Evolutionary conservation across 2,113 vertebrate genomes (phyloP).

Genomic region (Oxyura jamaicensis): DNA sequence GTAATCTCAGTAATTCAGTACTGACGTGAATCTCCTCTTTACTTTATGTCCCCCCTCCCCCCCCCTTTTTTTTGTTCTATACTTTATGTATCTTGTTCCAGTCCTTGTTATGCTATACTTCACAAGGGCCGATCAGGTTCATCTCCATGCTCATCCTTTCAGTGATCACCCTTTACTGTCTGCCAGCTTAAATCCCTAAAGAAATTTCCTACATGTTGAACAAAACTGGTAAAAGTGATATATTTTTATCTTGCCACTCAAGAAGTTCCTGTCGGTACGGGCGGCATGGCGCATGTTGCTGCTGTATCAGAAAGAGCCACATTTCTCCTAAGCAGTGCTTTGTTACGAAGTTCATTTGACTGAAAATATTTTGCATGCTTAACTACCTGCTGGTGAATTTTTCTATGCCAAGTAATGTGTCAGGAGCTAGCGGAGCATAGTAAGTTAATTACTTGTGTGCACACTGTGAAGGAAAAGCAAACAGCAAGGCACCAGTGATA

Average conservation of each 20-base stretch:
- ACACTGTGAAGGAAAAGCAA: conserved; percentile 68
- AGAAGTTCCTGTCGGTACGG: background rate
- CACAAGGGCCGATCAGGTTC: background rate
- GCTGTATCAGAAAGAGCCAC: background rate
- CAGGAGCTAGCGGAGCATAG: conserved; percentile 67
- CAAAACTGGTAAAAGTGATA: background rate
- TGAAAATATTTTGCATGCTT: conserved; percentile 71
- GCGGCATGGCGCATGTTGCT: background rate
- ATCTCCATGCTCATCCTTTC: background rate
- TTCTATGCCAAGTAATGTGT: conserved; percentile 63
- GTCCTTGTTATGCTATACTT: background rate
- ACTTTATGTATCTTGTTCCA: background rate
- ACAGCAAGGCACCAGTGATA: conserved; percentile 57
- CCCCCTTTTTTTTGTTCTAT: background rate
- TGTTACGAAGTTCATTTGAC: conserved; percentile 60
- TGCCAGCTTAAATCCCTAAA: background rate
- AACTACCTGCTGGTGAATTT: conserved; percentile 68
- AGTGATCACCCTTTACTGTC: background rate
- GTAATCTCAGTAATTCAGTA: background rate
- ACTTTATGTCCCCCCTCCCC: fast-evolving
- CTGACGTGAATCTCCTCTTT: background rate
- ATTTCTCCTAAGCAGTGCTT: conserved; percentile 12
- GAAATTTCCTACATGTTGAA: background rate
- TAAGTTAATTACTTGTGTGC: conserved; percentile 77
- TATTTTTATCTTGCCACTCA: background rate